These are phyloP conservation scores for Phymorhynchus buccinoides DNA, from an alignment of 1,140 invertebrate species.

Conservation along the genomic window DNA sequence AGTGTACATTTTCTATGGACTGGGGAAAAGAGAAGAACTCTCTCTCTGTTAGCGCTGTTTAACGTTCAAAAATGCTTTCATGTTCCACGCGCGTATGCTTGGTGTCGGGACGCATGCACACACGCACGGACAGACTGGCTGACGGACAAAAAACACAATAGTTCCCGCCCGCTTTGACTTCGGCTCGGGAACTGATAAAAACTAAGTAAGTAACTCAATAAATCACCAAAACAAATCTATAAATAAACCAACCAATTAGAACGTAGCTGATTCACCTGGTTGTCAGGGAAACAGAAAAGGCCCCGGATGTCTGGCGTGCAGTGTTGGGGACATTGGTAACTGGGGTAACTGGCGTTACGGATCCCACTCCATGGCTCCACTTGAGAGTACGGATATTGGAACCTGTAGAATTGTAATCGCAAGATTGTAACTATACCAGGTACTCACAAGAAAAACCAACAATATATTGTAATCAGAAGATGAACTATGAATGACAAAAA, in stretches of 20 bases:
- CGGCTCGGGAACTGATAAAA: no score
- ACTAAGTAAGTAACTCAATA: no score
- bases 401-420: neutral
- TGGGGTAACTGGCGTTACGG: slow-evolving; percentile 8
- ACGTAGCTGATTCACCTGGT: neutral
- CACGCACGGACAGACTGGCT: no score
- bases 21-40: no score
- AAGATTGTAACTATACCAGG: neutral
- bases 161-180: no score
- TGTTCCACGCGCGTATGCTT: no score
- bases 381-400: neutral
- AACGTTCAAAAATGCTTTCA: no score
- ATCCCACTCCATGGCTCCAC: neutral
- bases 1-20: no score
- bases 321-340: slow-evolving; percentile 22
- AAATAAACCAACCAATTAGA: neutral
- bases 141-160: no score
- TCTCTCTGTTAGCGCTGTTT: no score
- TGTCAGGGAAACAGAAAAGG: slow-evolving; percentile 26
- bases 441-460: neutral
- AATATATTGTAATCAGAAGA: neutral
- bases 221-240: no score
- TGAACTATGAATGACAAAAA: neutral
- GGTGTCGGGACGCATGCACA: no score
- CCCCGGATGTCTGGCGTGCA: slow-evolving; percentile 31